Base-by-base conservation (phyloP, 2,888 invertebrate species). In the Mechanitis messenoides region DNA sequence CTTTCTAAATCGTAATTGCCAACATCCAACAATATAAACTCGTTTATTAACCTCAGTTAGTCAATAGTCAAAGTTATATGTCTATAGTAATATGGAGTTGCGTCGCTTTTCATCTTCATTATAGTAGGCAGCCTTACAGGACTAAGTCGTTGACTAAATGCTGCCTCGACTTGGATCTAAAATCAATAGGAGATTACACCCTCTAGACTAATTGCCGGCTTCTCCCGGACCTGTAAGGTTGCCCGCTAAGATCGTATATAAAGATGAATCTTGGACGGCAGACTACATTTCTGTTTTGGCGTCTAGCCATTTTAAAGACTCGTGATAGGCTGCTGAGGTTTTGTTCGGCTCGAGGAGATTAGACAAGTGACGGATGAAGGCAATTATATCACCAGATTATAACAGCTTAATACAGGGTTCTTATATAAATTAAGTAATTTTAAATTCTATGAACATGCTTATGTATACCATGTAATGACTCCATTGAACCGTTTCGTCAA, bases 121-220 rank as follows among this genome's bases (percentile, higher is more conserved):
- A 69, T 60, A 53, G 58, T 59, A 60, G 60, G 55, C 53, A 59
- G 64, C 63, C 61, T 67, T 64, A 69, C 59, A 63, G 56, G 59
- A 62, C 56, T 65, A 62, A 66, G 62, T 64, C 62, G 66, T 63
- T 69, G 66, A 66, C 61, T 64, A 64, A 65, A 42, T 42, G 42
- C 62, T 65, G 50, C 63, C 58, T 65, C 56, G 56, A 64, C 56
- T 59, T 60, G 56, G 60, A 63, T 68, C 62, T 65, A 63, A 69
- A 69, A 67, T 68, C 69, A 67, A 69, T 69, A 69, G 64, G 50
- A 61, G 62, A 67, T 69, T 69, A 66, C 66, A 64, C 66, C 66
- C 65, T 55, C 58, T 66, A 61, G 67, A 64, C 66, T 68, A 68
- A 68, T 68, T 67, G 65, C 64, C 58, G 46, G 60, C 63, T 57